Base-by-base conservation (phyloP, 2,113 vertebrate genomes). In the Formicarius rufipectus region DNA sequence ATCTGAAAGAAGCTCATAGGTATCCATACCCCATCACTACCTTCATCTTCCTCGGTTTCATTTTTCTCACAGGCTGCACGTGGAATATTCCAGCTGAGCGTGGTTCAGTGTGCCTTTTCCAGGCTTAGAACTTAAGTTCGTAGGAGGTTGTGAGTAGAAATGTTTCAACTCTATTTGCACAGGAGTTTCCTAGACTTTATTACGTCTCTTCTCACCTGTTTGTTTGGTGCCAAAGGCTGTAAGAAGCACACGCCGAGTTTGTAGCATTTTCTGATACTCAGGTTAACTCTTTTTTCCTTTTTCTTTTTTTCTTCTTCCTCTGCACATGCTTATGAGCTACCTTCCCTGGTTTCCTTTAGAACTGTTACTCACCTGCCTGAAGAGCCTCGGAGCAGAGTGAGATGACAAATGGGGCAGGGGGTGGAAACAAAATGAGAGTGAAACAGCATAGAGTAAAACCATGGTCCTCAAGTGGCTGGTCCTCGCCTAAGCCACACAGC, bases 191-290 rank as follows among this genome's bases (percentile, higher is more conserved):
- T 91, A 44, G 84, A 56, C 81, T 94, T 63, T 84, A 64, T 80
- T 86, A 68, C 33, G 90, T 24, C 87, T 94, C 53, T 84, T 87
- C 63, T 88, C 75, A 84, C 72, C 64, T 72, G 62, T 10, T 25
- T 58, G 73, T 81, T 83, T 81, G 94, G 95, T 97, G 98, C 98
- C 98, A 98, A 98, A 98, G 96, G 74, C 90, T 93, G 87, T 90
- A 93, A 96, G 81, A 97, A 96, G 93, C 59, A 53, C 95, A 94
- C 27, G 16, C 28, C 76, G 22, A 25, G 69, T 97, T 91, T 97
- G 97, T 97, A 97, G 96, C 93, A 96, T 97, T 96, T 94, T 90
- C 85, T 82, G 74, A 95, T 94, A 95, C 97, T 98, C 98, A 98
- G 97, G 97, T 98, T 96, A 88, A 93, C 79, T 73, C 85, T 44